Conservation (phyloP, 2,888 invertebrate genomes). For the Erpobdella octoculata region DNA sequence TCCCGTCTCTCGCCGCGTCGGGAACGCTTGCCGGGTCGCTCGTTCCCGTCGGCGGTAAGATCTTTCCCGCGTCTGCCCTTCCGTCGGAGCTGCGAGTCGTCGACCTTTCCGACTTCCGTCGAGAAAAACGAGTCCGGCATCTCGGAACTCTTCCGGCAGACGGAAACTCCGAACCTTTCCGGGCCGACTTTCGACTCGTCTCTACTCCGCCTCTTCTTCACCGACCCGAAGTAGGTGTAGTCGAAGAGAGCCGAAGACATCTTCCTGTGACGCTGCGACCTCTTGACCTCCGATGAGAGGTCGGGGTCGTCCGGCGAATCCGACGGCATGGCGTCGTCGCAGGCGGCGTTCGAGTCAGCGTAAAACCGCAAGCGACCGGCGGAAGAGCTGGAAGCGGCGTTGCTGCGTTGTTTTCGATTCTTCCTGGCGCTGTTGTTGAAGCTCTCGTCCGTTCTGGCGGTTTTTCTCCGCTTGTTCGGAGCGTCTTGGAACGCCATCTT, state of each 20-base stretch:
- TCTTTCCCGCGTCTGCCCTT: neutral
- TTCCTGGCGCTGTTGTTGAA: neutral
- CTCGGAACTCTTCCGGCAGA: neutral
- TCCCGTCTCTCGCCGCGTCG: neutral
- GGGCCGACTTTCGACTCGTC: neutral
- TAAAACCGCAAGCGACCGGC: slow-evolving; percentile 2
- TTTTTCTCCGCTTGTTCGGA: neutral
- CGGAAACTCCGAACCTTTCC: neutral
- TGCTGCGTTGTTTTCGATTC: neutral
- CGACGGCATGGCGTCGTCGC: neutral
- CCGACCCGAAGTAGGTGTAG: slow-evolving; percentile 19
- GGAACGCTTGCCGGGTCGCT: neutral
- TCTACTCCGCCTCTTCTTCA: neutral
- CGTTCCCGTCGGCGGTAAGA: neutral
- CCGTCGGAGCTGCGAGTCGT: neutral
- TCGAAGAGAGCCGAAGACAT: slow-evolving; percentile 21
- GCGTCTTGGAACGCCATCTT: neutral
- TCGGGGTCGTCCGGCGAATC: no score
- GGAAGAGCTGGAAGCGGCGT: no score
- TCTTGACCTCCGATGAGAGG: neutral
- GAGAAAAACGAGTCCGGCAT: neutral
- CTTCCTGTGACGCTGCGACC: slow-evolving; percentile 18
- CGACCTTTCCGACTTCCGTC: neutral
- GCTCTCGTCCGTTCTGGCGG: slow-evolving; percentile 38
- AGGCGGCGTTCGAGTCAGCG: neutral